Conservation (phyloP, 2,113 vertebrate genomes). For the Lathamus discolor region DNA sequence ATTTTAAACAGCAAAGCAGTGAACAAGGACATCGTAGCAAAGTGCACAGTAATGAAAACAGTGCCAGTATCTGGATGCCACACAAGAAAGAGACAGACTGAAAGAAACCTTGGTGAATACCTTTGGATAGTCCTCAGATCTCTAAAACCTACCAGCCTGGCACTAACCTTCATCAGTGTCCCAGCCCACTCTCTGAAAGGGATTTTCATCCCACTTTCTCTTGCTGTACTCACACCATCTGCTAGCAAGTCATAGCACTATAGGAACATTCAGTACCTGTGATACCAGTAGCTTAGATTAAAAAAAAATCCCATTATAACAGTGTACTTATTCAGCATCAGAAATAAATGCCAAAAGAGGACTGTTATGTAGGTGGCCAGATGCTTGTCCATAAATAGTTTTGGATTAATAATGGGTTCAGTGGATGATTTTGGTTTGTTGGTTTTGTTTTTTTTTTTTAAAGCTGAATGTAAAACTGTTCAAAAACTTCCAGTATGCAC, state of each 20-base stretch:
- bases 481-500: neutral
- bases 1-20: neutral
- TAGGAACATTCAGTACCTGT: slow-evolving; percentile 18
- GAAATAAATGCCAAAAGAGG: neutral
- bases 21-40: neutral
- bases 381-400: neutral
- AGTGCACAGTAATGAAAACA: neutral
- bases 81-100: neutral
- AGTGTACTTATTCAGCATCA: neutral
- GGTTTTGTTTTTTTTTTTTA: neutral
- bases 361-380: neutral
- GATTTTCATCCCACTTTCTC: neutral
- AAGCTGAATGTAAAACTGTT: neutral
- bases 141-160: neutral
- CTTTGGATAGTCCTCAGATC: neutral
- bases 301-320: neutral
- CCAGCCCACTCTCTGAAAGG: neutral
- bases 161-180: neutral
- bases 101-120: neutral
- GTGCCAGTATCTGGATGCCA: neutral
- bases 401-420: neutral
- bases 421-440: neutral
- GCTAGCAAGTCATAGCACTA: neutral
- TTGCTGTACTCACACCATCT: slow-evolving; percentile 15
- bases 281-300: neutral